Evolutionary conservation across 53 echinoderm and acorn worm genomes (phyloP), one percentile per base, ranked within the genome.

Genomic region (Echinarachnius parma): DNA sequence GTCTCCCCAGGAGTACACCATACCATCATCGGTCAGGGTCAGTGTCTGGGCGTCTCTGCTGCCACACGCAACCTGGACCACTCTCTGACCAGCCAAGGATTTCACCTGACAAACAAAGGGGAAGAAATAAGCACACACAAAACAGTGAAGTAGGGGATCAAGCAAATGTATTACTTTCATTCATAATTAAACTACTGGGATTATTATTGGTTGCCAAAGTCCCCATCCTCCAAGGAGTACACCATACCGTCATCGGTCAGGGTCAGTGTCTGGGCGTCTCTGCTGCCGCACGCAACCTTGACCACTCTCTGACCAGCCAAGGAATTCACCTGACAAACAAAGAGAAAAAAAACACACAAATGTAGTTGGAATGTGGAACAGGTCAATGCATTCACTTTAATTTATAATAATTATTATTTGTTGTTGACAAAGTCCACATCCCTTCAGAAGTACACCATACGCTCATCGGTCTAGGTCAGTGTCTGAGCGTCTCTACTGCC

Each of bases 201-300:
- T n/a, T n/a, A n/a, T n/a, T n/a, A n/a, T n/a, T n/a, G n/a, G n/a
- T 93, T 93, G 53, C 94, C 94, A 69, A 93, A 93, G 77, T 93
- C 94, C 4, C 94, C 94, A 49, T 93, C 94, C 0, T 89, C 94
- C 94, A 89, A 93, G 25, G 94, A 93, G 64, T 79, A 93, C 44
- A 93, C 86, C 80, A 89, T 35, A 9, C 94, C 94, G 20, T 93
- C 94, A 31, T 93, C 94, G 2, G 89, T 93, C 29, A 93, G 68
- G 3, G 89, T 80, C 16, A 93, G 64, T 31, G 94, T 93, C 79
- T 93, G 94, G 19, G 94, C 94, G 60, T 93, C 94, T 4, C 94
- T 80, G 61, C 94, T 93, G 30, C 94, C 94, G 44, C 94, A 93
- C 27, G 94, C 94, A 7, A 93, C 87, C 53, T 80, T 61, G 11